Percentiles rank a stretch among this genome's conserved stretches.
Conservation (phyloP, 2,113 vertebrate genomes). For the Eretmochelys imbricata region DNA sequence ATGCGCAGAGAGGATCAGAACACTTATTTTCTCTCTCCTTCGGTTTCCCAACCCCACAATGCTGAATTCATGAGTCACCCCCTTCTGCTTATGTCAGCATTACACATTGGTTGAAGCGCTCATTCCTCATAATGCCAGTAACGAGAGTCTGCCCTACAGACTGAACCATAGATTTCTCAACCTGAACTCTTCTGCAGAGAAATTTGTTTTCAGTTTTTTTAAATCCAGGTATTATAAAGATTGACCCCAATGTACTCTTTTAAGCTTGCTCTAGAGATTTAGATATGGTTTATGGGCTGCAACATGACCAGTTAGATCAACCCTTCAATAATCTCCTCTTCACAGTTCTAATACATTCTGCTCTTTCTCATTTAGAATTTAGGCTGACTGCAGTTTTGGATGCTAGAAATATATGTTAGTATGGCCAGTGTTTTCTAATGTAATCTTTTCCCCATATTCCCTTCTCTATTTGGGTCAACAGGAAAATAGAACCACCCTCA, state of each 20-base stretch:
- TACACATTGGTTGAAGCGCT: background rate
- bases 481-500: background rate
- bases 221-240: constrained; percentile 32
- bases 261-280: constrained; percentile 24
- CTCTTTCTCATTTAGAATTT: constrained; percentile 30
- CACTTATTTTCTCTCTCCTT: background rate
- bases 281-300: constrained; percentile 31
- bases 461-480: background rate
- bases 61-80: background rate
- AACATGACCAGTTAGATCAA: constrained; percentile 25
- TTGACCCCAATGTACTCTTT: constrained; percentile 4
- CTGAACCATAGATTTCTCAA: background rate
- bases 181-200: background rate
- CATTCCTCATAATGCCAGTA: rapidly evolving
- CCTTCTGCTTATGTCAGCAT: background rate
- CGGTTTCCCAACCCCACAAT: background rate
- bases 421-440: background rate
- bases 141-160: background rate
- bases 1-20: background rate
- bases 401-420: background rate
- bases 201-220: constrained; percentile 21
- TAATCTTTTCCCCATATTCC: background rate
- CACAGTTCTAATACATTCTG: background rate
- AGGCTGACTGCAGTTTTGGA: background rate
- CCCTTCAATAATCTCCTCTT: background rate